Base-by-base conservation (phyloP, 2,797 vertebrate species). In the Karalla daura region DNA sequence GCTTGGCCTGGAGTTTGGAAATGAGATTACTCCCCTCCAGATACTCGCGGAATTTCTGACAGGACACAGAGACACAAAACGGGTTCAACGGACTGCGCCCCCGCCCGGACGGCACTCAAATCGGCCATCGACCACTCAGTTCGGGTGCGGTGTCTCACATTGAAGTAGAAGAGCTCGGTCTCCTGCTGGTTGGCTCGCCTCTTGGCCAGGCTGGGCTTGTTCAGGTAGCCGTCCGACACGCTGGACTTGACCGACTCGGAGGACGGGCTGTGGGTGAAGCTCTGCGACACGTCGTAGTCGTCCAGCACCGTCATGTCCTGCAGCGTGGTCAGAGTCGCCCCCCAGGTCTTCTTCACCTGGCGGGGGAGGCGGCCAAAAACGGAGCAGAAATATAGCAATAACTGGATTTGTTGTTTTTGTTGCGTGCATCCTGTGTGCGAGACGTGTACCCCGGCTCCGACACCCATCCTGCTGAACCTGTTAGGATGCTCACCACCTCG, bases 81-180 rank as follows among this genome's bases (percentile, higher is more conserved):
- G n/a, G n/a, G n/a, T n/a, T n/a, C n/a, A n/a, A n/a, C n/a, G n/a
- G n/a, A n/a, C n/a, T n/a, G n/a, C n/a, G n/a, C n/a, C n/a, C n/a
- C n/a, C n/a, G n/a, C n/a, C n/a, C n/a, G n/a, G n/a, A n/a, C n/a
- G n/a, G n/a, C n/a, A n/a, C n/a, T n/a, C n/a, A n/a, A n/a, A n/a
- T n/a, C n/a, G n/a, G n/a, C n/a, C n/a, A n/a, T n/a, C n/a, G n/a
- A n/a, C n/a, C n/a, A n/a, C n/a, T n/a, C n/a, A n/a, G n/a, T n/a
- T n/a, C n/a, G n/a, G n/a, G n/a, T n/a, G n/a, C n/a, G n/a, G n/a
- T n/a, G n/a, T 2, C 20, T 95, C 91, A 99, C 98, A 10, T 94
- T 98, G 90, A 99, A 99, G 86, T 98, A 99, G 91, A 99, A 99
- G 86, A 98, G 96, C 91, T 99, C 98, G 0, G 98, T 99, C 93